Percentiles rank a stretch among this genome's conserved stretches.
Conservation (phyloP, 1,140 invertebrate genomes). For the Atopsyche davidsoni region DNA sequence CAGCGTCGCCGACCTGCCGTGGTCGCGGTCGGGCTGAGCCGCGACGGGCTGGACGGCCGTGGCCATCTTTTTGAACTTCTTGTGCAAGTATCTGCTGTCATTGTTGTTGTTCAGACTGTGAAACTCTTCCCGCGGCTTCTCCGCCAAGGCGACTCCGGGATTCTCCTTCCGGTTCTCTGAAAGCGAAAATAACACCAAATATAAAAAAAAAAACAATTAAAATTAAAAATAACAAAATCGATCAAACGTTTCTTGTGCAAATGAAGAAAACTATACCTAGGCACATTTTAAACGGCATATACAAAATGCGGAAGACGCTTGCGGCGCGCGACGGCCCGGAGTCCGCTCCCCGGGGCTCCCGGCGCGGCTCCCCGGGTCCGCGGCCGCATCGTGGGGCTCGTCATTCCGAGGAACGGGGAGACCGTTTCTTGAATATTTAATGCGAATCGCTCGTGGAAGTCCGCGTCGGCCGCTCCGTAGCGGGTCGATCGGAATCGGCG, state of each 20-base stretch:
- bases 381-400: no score
- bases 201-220: conserved; percentile 1
- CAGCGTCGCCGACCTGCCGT: conserved; percentile 38
- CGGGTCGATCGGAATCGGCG: no score
- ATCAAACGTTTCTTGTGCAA: no score
- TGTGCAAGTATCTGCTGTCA: conserved; percentile 77
- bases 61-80: conserved; percentile 85
- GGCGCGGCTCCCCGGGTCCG: no score
- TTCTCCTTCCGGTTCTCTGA: conserved; percentile 36
- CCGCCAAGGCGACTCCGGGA: conserved; percentile 7
- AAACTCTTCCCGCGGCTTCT: conserved; percentile 23
- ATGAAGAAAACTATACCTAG: no score
- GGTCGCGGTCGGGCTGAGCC: conserved; percentile 33
- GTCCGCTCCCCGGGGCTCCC: no score
- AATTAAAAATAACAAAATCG: neutral
- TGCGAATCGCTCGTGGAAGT: neutral
- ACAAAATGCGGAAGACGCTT: no score
- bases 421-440: conserved; percentile 3
- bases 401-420: conserved; percentile 5
- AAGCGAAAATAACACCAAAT: conserved; percentile 26
- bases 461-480: neutral
- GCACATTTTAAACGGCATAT: no score
- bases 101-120: conserved; percentile 48
- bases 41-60: conserved; percentile 50
- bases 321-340: no score